phyloP scores from a whole-genome alignment of 1,140 invertebrate genomes.

The Arion vulgaris region DNA sequence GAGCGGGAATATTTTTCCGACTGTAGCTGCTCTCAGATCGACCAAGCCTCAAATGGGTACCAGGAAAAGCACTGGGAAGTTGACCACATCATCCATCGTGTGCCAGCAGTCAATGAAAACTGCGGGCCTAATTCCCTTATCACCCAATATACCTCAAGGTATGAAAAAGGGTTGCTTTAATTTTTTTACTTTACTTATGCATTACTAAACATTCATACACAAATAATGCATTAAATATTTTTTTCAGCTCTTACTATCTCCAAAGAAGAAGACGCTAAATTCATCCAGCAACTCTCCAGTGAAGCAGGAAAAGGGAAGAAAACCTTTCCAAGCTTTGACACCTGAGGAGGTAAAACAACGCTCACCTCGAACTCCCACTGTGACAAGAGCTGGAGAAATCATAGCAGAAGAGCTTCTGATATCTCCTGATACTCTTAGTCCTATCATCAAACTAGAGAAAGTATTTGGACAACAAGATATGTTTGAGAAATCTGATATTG shows the following conservation, averaged over 20 bases:
- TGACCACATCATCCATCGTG: too few species aligned
- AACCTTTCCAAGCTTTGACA: conserved; percentile 8
- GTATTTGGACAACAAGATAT: background rate
- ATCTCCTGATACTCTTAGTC: conserved; percentile 33
- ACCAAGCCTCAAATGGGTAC: too few species aligned
- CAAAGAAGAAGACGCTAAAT: background rate
- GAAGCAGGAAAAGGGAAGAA: background rate
- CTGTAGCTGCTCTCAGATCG: too few species aligned
- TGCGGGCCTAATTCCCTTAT: too few species aligned
- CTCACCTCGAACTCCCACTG: background rate
- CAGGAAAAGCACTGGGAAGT: too few species aligned
- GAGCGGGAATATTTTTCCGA: too few species aligned
- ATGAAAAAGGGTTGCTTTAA: too few species aligned
- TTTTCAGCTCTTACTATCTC: background rate
- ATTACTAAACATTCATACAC: background rate
- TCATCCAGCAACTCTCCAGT: background rate
- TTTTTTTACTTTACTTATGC: too few species aligned
- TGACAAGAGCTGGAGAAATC: background rate
- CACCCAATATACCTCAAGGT: too few species aligned
- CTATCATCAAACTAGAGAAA: conserved; percentile 22
- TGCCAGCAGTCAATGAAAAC: too few species aligned
- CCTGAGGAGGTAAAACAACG: conserved; percentile 12
- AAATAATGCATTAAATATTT: background rate
- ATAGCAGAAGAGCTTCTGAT: conserved; percentile 32
- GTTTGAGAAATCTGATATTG: background rate